Evolutionary conservation across 2,797 vertebrate species (phyloP).

Genomic region (Neosalanx taihuensis): DNA sequence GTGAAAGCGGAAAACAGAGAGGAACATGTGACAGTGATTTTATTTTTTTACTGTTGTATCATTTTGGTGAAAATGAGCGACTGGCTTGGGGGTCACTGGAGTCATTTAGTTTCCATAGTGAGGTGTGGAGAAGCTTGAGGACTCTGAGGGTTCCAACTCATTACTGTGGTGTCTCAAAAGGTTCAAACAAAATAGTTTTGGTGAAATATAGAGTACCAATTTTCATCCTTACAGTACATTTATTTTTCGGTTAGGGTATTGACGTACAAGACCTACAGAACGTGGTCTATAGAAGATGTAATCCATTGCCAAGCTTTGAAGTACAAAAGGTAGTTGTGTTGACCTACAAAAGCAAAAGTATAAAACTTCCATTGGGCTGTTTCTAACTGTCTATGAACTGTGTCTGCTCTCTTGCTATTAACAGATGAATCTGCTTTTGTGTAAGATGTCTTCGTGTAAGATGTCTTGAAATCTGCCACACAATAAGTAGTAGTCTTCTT

Average conservation of each 20-base stretch:
- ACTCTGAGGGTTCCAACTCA: neutral
- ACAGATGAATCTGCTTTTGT: constrained; percentile 2
- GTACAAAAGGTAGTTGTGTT: neutral
- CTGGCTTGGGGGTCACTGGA: neutral
- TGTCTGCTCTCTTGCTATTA: neutral
- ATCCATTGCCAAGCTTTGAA: neutral
- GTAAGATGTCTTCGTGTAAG: neutral
- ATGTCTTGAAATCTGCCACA: neutral
- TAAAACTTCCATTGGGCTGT: neutral
- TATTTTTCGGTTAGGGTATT: neutral
- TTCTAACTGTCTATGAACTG: neutral
- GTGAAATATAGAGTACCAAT: neutral
- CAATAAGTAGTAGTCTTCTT: neutral
- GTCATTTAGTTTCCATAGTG: neutral
- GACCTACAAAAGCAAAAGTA: neutral
- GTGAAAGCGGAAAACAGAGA: neutral
- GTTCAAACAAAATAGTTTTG: neutral
- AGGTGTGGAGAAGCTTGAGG: neutral
- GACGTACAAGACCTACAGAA: neutral
- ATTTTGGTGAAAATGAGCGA: neutral
- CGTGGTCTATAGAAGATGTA: neutral
- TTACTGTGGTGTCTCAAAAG: neutral
- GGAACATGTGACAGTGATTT: neutral
- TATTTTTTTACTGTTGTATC: neutral
- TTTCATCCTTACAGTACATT: neutral